Percentiles rank a stretch among this genome's conserved stretches.
Conservation (phyloP, 2,113 vertebrate species). For the Struthio camelus region DNA sequence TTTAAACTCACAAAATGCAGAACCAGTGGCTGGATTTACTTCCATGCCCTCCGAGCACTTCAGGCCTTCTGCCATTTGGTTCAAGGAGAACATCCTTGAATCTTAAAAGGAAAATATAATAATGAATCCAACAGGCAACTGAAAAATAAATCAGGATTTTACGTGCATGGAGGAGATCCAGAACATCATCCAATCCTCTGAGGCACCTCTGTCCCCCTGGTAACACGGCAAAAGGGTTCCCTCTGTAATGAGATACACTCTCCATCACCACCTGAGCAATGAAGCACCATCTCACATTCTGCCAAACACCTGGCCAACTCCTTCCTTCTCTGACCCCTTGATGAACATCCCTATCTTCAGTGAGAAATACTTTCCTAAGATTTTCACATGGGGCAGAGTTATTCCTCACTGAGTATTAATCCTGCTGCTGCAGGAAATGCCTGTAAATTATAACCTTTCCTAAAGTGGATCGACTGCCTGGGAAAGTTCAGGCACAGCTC, state of each 20-base stretch:
- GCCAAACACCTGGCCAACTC: conserved; percentile 55
- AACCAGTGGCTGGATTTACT: not conserved
- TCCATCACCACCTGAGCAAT: not conserved
- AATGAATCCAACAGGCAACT: not conserved
- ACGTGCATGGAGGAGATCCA: conserved; percentile 50
- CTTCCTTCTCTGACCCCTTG: conserved; percentile 18
- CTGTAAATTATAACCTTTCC: conserved; percentile 23
- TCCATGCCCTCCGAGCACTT: not conserved
- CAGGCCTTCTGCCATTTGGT: not conserved
- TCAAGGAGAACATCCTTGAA: not conserved
- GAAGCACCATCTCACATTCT: not conserved
- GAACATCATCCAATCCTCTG: conserved; percentile 27
- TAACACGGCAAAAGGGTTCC: not conserved
- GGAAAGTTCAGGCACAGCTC: conserved; percentile 41
- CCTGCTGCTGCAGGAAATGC: conserved; percentile 40
- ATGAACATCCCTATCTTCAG: conserved; percentile 3
- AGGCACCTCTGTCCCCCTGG: conserved; percentile 33
- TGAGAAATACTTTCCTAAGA: not conserved
- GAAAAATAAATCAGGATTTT: conserved; percentile 35
- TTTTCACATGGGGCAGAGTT: conserved; percentile 19
- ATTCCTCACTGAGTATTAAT: conserved; percentile 25
- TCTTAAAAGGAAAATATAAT: conserved; percentile 8
- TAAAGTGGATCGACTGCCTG: conserved; percentile 41
- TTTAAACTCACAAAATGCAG: not conserved
- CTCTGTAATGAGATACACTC: conserved; percentile 22